Evolutionary conservation across 2,888 invertebrate species (phyloP).

Genomic region (Neria commutata): DNA sequence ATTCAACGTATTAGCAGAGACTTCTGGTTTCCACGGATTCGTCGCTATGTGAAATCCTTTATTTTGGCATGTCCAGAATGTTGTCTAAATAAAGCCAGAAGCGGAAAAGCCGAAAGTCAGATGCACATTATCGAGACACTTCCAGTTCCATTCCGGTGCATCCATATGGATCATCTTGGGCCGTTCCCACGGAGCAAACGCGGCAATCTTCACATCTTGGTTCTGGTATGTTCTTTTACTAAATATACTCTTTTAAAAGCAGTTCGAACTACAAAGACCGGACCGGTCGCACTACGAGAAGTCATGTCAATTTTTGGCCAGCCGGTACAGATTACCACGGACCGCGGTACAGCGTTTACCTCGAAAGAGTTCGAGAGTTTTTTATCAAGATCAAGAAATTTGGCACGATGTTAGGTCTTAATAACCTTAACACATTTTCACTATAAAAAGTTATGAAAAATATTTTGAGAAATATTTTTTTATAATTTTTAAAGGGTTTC

Average conservation of each 20-base stretch:
- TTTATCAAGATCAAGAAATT: too few relatives aligned
- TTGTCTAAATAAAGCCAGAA: slow-evolving; percentile 24
- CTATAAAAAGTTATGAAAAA: too few relatives aligned
- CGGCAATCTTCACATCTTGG: neutral
- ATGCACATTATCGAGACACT: slow-evolving; percentile 17
- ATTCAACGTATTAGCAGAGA: slow-evolving; percentile 24
- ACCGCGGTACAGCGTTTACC: neutral
- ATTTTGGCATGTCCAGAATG: slow-evolving; percentile 30
- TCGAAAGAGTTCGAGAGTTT: neutral
- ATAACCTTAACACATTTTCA: too few relatives aligned
- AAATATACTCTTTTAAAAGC: slow-evolving; percentile 31
- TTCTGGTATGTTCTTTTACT: slow-evolving; percentile 23
- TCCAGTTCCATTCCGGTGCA: slow-evolving; percentile 25
- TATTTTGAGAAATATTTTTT: too few relatives aligned
- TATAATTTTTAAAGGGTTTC: too few relatives aligned
- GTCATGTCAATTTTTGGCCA: slow-evolving; percentile 21
- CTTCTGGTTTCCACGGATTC: slow-evolving; percentile 34
- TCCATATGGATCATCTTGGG: slow-evolving; percentile 34
- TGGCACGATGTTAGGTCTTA: too few relatives aligned
- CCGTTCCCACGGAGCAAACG: slow-evolving; percentile 30
- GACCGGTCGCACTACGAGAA: slow-evolving; percentile 25
- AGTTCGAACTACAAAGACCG: slow-evolving; percentile 27
- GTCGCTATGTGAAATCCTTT: slow-evolving; percentile 31
- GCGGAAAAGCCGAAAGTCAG: slow-evolving; percentile 25
- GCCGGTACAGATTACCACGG: slow-evolving; percentile 9